Evolutionary conservation across 2,113 vertebrate genomes (phyloP).

Genomic region (Capreolus pygargus): DNA sequence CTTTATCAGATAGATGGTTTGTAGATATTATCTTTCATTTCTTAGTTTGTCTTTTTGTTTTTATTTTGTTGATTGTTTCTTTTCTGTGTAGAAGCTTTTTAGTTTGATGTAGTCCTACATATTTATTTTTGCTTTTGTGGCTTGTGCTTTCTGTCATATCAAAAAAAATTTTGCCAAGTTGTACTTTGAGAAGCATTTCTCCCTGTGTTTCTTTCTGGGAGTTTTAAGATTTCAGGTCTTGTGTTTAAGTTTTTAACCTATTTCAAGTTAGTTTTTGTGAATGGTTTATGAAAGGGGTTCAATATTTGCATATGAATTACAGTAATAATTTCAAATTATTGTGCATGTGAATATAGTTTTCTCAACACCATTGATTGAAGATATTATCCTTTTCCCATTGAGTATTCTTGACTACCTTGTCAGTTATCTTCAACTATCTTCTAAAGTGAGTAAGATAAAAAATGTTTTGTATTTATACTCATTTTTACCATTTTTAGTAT

Average conservation of each 20-base stretch:
- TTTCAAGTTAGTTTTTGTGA: background rate
- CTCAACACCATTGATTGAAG: background rate
- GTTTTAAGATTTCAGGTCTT: background rate
- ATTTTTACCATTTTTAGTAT: background rate
- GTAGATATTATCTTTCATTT: background rate
- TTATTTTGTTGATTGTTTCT: background rate
- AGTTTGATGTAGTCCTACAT: background rate
- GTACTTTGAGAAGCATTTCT: background rate
- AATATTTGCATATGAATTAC: background rate
- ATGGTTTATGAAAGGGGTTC: background rate
- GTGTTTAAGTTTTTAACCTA: background rate
- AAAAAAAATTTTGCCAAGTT: background rate
- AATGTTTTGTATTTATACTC: background rate
- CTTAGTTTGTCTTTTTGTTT: background rate
- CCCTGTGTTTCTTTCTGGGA: background rate
- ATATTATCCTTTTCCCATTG: background rate
- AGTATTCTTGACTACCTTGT: background rate
- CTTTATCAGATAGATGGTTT: background rate
- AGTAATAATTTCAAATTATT: background rate
- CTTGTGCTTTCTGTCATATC: background rate
- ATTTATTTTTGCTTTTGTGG: background rate
- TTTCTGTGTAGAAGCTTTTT: background rate
- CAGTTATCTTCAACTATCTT: background rate
- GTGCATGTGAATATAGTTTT: background rate
- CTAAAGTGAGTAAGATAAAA: background rate